phyloP scores from a whole-genome alignment of 92 coral and sea anemone species.

The Epizoanthus illoricatus region DNA sequence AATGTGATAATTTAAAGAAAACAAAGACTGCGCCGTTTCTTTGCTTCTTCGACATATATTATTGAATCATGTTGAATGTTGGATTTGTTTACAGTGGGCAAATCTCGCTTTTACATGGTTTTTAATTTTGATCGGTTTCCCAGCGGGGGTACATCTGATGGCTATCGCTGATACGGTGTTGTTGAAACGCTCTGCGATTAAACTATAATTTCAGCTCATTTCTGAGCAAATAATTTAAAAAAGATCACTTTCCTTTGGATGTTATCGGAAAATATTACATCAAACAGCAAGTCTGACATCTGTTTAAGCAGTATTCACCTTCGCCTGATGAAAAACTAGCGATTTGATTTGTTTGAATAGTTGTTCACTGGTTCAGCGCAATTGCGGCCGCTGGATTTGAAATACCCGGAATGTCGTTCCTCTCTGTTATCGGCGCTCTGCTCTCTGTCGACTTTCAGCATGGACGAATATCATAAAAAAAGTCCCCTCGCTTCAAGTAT shows the following conservation, averaged over 20 bases:
- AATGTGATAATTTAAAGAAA: too few species aligned
- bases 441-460: neutral
- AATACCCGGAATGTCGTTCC: neutral
- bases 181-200: neutral
- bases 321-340: neutral
- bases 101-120: neutral
- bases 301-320: neutral
- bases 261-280: neutral
- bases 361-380: neutral
- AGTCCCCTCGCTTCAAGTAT: neutral
- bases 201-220: neutral
- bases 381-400: neutral
- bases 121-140: conserved; percentile 4
- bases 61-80: too few species aligned
- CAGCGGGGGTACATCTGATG: neutral
- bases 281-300: conserved; percentile 1
- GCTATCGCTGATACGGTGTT: neutral
- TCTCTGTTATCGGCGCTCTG: neutral
- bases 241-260: neutral
- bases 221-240: conserved; percentile 2
- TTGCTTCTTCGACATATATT: too few species aligned
- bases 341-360: neutral
- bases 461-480: neutral
- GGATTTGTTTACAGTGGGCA: conserved; percentile 4
- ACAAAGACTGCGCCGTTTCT: too few species aligned